Evolutionary conservation across 2,888 invertebrate species (phyloP), one percentile per base, ranked within the genome.

Genomic region (Ophioninae sp.): DNA sequence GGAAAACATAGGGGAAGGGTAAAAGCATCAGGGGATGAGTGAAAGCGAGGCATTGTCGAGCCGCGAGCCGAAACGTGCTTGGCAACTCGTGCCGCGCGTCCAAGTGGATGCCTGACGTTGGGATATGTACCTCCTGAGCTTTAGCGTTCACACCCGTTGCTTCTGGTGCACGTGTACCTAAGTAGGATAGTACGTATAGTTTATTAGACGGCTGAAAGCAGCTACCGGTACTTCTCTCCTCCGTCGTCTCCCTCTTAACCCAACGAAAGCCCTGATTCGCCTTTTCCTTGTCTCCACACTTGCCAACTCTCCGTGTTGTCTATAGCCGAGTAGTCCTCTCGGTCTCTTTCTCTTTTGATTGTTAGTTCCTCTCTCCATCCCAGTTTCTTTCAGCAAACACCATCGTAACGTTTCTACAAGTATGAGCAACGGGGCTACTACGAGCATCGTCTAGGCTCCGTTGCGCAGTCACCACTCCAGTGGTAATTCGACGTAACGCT

Each of bases 161-260:
- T 59, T n/a, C 56, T 83, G 83, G 78, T 85, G 83, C 87, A 87
- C 85, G 86, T 85, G 85, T 84, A 84, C 69, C 74, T 79, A 85
- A 85, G 86, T 85, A 21, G 80, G 84, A 81, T 83, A 69, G 81
- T 87, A 84, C 82, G 81, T 86, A 82, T 85, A 86, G 86, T 87
- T 87, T 86, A 87, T 86, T 86, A 85, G 87, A 86, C 80, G 77
- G 74, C 81, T 83, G 78, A 85, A 85, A 87, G 85, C 86, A 83
- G 73, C 74, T 20, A 76, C 72, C 75, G 65, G 17, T 64, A 61
- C 67, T 61, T 62, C 56, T 56, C 76, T 70, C 50, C 30, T 62
- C 56, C 76, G 23, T 64, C 74, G 82, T 87, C 86, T 87, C 86
- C 82, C 85, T 86, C 82, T 37, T 56, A 30, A 37, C 67, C 57